Base-by-base conservation (phyloP, 1,140 invertebrate species). In the Bilobella aurantiaca region DNA sequence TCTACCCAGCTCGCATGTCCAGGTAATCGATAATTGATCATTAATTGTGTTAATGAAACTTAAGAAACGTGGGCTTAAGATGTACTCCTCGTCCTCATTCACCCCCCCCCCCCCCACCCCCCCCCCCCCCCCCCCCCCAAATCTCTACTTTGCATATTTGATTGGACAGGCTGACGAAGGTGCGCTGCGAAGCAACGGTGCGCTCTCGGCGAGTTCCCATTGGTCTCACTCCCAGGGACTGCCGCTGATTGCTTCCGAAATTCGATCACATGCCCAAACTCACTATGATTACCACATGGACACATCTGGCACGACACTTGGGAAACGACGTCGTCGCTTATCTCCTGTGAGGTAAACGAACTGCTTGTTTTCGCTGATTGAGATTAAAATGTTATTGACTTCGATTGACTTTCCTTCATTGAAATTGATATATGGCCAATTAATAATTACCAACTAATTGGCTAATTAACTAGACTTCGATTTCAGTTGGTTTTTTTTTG, bases 281-380 rank as follows among this genome's bases (percentile, higher is more conserved):
- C 74, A 73, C 66, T 75, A 75, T 64, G 78, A 78, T 61, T 73
- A 75, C 62, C 76, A 78, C 63, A 76, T 81, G 69, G 80, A 80
- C 53, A 78, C 78, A 66, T 77, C 49, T 53, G 78, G 2, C 76
- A 80, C 8, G 81, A 78, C 5, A 73, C 81, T 83, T 75, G 81
- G 81, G 58, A 86, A 86, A 75, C 75, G 84, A 59, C 77, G 85
- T 27, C 81, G 80, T 73, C 74, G 81, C 64, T 78, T 80, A 25
- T 83, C 82, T 68, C 82, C 82, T 16, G 79, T 82, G 63, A 77
- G 81, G 81, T 81, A 77, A 66, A 63, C 34, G 34, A 32, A 18
- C 34, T 42, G 34, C 34, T 12, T 12, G 18, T 53, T 8, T 14
- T 53, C 25, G 5, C 49, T 53, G 14, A 5, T 53, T 53, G 8